Conservation (phyloP, 2,888 invertebrate species). For the Leptopilina myrica region DNA sequence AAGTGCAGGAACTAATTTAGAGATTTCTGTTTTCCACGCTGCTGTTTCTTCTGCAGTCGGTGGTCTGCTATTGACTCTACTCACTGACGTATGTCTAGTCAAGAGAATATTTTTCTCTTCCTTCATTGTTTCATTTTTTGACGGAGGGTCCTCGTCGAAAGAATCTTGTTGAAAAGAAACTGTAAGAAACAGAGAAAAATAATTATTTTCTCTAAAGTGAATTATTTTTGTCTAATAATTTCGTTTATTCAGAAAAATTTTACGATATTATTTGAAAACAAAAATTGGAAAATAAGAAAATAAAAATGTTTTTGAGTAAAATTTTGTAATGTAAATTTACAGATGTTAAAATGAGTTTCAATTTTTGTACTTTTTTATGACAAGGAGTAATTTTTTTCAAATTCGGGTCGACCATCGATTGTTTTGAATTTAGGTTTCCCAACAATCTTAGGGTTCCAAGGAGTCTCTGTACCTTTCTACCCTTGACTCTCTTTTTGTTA, state of each 20-base stretch:
- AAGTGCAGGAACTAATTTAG: constrained; percentile 47
- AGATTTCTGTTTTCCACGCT: constrained; percentile 61
- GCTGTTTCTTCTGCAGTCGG: constrained; percentile 45
- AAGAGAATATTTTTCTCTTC: constrained; percentile 55
- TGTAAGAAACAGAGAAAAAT: constrained; percentile 48
- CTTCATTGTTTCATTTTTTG: constrained; percentile 51
- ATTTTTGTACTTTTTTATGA: neutral
- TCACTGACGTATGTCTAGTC: constrained; percentile 49
- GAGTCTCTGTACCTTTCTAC: constrained; percentile 40
- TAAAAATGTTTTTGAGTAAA: too few relatives aligned
- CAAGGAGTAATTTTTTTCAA: constrained; percentile 18
- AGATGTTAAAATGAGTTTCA: neutral
- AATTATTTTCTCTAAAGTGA: too few relatives aligned
- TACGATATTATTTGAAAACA: too few relatives aligned
- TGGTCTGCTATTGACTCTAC: constrained; percentile 37
- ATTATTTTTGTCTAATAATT: too few relatives aligned
- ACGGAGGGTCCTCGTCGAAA: constrained; percentile 61
- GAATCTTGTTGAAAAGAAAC: constrained; percentile 74
- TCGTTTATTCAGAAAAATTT: too few relatives aligned
- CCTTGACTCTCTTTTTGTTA: constrained; percentile 52
- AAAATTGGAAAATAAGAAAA: too few relatives aligned
- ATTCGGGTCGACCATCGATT: constrained; percentile 32
- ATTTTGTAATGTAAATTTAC: too few relatives aligned
- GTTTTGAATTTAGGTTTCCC: constrained; percentile 19
- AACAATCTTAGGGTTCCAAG: constrained; percentile 6